These are phyloP conservation scores for Eupithecia inturbata DNA, from an alignment of 2,888 invertebrate species.

Conservation along the genomic window DNA sequence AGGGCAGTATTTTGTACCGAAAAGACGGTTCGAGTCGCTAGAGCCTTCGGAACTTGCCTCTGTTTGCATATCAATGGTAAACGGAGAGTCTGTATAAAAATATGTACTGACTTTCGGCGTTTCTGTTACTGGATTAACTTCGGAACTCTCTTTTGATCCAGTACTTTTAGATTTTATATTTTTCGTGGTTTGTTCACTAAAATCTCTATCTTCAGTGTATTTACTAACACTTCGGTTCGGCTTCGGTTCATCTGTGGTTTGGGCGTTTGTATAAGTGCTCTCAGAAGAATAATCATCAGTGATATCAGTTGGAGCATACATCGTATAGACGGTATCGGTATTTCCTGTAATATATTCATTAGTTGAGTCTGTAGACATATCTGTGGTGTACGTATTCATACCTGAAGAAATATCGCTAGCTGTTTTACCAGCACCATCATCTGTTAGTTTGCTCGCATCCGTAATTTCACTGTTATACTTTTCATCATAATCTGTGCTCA, in stretches of 20 bases:
- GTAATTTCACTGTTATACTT: slow-evolving; percentile 31
- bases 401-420: neutral
- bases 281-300: neutral
- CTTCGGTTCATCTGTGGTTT: neutral
- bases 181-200: slow-evolving; percentile 1
- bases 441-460: slow-evolving; percentile 23
- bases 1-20: slow-evolving; percentile 52
- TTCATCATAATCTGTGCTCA: neutral
- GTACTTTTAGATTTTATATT: neutral
- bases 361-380: neutral
- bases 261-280: neutral
- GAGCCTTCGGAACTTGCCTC: slow-evolving; percentile 6
- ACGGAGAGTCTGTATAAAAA: slow-evolving; percentile 17
- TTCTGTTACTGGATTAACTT: neutral
- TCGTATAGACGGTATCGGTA: neutral
- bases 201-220: neutral
- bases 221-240: no score
- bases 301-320: neutral
- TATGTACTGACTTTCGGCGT: neutral
- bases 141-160: neutral
- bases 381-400: neutral
- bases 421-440: neutral
- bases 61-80: slow-evolving; percentile 5
- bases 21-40: neutral
- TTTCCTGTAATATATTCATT: neutral